Conservation (phyloP, 2,113 vertebrate genomes). For the Chionodraco myersi region DNA sequence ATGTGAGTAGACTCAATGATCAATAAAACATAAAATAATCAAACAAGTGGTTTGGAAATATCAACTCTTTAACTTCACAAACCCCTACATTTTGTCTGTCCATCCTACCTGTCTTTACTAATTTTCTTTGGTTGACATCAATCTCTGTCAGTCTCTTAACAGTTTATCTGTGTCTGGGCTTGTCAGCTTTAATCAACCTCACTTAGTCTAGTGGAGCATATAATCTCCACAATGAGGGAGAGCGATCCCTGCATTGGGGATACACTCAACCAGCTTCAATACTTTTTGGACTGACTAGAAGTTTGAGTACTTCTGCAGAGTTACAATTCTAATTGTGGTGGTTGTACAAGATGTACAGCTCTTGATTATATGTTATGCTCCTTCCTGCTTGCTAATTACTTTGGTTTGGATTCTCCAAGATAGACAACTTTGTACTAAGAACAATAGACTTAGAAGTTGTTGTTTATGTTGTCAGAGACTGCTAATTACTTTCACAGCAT, state of each 20-base stretch:
- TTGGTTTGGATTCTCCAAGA: no score
- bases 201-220: constrained; percentile 14
- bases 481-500: no score
- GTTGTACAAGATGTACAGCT: neutral
- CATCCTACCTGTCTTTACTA: constrained; percentile 34
- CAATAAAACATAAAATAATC: constrained; percentile 12
- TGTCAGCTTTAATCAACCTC: constrained; percentile 63
- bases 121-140: constrained; percentile 48
- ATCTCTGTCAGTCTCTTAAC: constrained; percentile 47
- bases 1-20: neutral
- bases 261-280: constrained; percentile 6
- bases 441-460: no score
- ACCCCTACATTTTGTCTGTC: constrained; percentile 9
- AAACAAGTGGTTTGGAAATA: constrained; percentile 30
- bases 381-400: no score
- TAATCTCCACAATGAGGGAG: constrained; percentile 21
- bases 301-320: constrained; percentile 1
- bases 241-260: constrained; percentile 19
- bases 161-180: constrained; percentile 37
- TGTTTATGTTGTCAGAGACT: no score
- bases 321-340: constrained; percentile 4
- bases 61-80: constrained; percentile 10
- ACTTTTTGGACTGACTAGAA: constrained; percentile 13
- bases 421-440: no score
- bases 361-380: no score